phyloP scores from a whole-genome alignment of 1,140 invertebrate species.

The Nautilus pompilius region DNA sequence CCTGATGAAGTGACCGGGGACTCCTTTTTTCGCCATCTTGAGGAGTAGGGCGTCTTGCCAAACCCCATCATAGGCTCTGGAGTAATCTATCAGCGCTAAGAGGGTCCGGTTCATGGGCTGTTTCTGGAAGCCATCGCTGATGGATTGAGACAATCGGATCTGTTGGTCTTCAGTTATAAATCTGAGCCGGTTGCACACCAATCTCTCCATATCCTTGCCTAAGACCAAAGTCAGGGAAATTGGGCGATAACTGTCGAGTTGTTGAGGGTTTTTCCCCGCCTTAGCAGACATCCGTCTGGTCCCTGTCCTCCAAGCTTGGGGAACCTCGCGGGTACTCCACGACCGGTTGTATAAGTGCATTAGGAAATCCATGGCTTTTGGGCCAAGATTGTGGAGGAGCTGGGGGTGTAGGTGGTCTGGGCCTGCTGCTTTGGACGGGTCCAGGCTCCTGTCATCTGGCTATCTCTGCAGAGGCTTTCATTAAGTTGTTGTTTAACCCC shows the following conservation, averaged over 20 bases:
- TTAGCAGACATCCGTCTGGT: background rate
- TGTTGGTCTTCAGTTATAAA: background rate
- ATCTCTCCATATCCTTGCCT: background rate
- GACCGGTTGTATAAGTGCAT: background rate
- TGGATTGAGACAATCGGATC: background rate
- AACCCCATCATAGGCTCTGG: slow-evolving; percentile 3
- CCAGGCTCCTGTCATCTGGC: background rate
- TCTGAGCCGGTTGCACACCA: background rate
- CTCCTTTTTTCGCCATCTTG: background rate
- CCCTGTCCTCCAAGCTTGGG: background rate
- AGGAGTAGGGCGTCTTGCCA: background rate
- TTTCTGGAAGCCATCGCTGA: background rate
- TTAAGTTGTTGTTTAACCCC: background rate
- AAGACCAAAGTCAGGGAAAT: background rate
- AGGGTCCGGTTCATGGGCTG: background rate
- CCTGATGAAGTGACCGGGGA: background rate
- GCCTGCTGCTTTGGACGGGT: background rate
- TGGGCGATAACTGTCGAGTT: background rate
- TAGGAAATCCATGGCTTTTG: background rate
- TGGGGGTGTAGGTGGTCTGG: background rate
- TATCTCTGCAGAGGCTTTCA: background rate
- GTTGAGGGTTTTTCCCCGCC: background rate
- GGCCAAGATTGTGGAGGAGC: background rate
- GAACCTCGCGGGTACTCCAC: background rate
- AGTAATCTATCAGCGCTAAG: background rate